A percentile compares a stretch with the other conserved stretches of the same genome.
phyloP scores from a whole-genome alignment of 1,140 invertebrate genomes.

The Ladona fulva region DNA sequence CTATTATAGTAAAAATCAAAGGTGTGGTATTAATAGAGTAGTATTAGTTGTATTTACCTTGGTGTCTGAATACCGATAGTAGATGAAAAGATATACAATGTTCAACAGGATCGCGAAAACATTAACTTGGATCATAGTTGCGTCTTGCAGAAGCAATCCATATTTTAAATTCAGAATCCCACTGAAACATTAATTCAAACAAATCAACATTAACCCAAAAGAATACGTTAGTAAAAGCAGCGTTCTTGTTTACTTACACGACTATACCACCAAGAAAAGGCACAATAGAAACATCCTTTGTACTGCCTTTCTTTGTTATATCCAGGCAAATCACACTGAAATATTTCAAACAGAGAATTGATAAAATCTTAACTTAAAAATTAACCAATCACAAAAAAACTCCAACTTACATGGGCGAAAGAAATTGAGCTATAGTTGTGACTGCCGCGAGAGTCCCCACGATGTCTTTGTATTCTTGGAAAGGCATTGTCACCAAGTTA shows the following conservation, averaged over 20 bases:
- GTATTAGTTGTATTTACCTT: constrained; percentile 33
- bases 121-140: constrained; percentile 64
- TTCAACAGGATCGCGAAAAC: constrained; percentile 57
- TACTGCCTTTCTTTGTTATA: constrained; percentile 53
- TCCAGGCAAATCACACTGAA: constrained; percentile 54
- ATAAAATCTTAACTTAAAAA: too few relatives aligned
- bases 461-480: constrained; percentile 43
- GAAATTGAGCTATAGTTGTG: constrained; percentile 53
- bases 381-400: too few relatives aligned
- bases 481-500: constrained; percentile 29
- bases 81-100: constrained; percentile 51
- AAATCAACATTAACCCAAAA: constrained; percentile 6
- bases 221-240: too few relatives aligned
- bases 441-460: constrained; percentile 44
- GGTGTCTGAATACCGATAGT: constrained; percentile 49
- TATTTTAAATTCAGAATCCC: constrained; percentile 60
- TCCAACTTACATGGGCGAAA: constrained; percentile 45
- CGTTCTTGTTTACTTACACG: constrained; percentile 48
- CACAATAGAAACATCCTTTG: constrained; percentile 49
- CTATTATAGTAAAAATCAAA: too few relatives aligned
- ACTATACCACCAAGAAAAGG: constrained; percentile 63
- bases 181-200: constrained; percentile 38
- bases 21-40: too few relatives aligned
- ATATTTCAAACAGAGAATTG: constrained; percentile 17
- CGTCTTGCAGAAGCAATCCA: constrained; percentile 56